phyloP scores from a whole-genome alignment of 2,797 vertebrate species.

The Micromesistius poutassou region DNA sequence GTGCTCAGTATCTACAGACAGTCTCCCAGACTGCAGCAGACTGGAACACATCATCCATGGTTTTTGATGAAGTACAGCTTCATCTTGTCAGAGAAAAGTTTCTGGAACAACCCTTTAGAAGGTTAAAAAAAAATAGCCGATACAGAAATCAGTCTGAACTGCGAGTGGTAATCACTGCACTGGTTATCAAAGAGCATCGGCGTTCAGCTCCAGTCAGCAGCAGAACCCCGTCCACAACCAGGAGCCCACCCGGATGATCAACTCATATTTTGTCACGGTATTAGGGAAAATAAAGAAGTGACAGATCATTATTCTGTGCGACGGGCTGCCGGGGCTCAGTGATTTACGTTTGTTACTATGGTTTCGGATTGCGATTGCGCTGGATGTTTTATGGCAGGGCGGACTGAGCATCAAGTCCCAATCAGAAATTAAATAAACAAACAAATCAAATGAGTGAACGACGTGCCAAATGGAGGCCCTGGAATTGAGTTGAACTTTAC shows the following conservation, averaged over 20 bases:
- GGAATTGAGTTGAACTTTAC: neutral
- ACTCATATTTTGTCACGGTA: neutral
- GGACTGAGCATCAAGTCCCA: neutral
- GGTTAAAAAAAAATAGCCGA: slow-evolving; percentile 14
- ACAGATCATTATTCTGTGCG: neutral
- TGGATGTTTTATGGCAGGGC: neutral
- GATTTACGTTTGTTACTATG: neutral
- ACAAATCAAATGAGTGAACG: neutral
- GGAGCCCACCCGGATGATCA: neutral
- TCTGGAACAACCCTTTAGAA: slow-evolving; percentile 14
- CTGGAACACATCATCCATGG: neutral
- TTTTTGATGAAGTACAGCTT: neutral
- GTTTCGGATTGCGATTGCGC: neutral
- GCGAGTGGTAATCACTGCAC: slow-evolving; percentile 3
- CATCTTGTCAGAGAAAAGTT: neutral
- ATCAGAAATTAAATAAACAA: neutral
- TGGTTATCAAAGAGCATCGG: no score
- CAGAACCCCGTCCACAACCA: neutral
- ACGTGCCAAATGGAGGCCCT: neutral
- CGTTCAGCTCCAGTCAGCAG: no score
- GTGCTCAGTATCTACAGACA: slow-evolving; percentile 20
- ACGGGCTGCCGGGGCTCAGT: neutral
- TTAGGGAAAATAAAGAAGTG: neutral
- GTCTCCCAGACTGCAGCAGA: slow-evolving; percentile 12
- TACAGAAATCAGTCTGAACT: slow-evolving; percentile 45